Conservation (phyloP, 2,888 invertebrate species). For the Sarcophaga caerulescens region DNA sequence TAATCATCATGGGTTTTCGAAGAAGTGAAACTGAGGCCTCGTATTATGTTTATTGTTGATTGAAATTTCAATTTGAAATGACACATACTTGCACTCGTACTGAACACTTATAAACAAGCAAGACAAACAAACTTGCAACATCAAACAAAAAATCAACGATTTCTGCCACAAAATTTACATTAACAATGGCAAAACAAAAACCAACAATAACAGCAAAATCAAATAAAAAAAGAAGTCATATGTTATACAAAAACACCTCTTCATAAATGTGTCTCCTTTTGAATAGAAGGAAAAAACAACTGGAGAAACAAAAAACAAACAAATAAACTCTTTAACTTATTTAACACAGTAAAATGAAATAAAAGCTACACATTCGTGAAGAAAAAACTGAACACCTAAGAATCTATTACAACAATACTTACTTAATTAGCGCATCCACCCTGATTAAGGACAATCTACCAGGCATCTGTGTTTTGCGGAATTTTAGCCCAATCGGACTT, state of each 20-base stretch:
- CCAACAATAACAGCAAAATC: not conserved
- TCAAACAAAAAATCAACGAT: not conserved
- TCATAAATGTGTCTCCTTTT: conserved; percentile 62
- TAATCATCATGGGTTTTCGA: conserved; percentile 24
- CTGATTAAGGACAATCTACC: no score
- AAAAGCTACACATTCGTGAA: no score
- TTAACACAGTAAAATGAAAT: no score
- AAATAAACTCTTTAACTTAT: not conserved
- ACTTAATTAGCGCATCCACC: no score
- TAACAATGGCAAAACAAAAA: not conserved
- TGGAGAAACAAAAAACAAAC: not conserved
- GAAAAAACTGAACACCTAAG: no score
- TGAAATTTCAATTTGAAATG: conserved; percentile 65
- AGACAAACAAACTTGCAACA: not conserved
- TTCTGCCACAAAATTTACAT: not conserved
- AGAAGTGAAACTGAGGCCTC: not conserved
- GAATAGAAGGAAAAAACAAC: not conserved
- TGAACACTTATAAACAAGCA: not conserved
- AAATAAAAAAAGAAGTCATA: conserved; percentile 53
- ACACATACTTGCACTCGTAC: conserved; percentile 55
- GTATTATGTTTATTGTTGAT: conserved; percentile 58
- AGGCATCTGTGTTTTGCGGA: no score
- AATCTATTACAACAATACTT: no score
- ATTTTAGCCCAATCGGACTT: no score
- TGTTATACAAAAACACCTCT: conserved; percentile 67